Evolutionary conservation across 92 coral and sea anemone species (phyloP).

Genomic region (Epizoanthus illoricatus): DNA sequence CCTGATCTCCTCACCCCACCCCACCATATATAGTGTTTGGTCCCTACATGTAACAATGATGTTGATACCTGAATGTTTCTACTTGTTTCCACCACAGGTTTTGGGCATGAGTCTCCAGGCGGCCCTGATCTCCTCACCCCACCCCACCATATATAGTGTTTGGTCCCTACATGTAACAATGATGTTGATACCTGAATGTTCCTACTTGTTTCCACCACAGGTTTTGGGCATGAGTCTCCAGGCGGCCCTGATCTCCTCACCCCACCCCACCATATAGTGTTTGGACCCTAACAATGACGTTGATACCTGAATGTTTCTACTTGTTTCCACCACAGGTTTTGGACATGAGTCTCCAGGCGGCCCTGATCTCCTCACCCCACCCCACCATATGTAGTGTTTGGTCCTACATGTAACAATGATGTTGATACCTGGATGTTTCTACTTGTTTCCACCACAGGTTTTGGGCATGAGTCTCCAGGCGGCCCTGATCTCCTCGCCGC

Average conservation of each 20-base stretch:
- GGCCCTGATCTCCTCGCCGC: constrained; percentile 44
- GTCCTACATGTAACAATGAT: neutral
- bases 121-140: constrained; percentile 45
- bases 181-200: neutral
- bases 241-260: constrained; percentile 50
- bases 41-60: neutral
- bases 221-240: constrained; percentile 71
- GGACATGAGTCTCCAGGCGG: constrained; percentile 68
- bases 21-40: neutral
- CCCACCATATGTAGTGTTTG: neutral
- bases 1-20: too few relatives aligned
- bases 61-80: neutral
- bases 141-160: neutral
- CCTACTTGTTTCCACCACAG: constrained; percentile 27
- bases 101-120: constrained; percentile 71
- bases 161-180: neutral
- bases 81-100: constrained; percentile 42
- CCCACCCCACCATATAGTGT: neutral
- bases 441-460: constrained; percentile 42
- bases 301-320: neutral
- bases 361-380: too few relatives aligned
- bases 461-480: constrained; percentile 71
- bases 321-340: constrained; percentile 49
- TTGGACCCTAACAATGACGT: neutral
- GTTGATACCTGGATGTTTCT: neutral